Evolutionary conservation across 2,797 vertebrate genomes (phyloP).

Genomic region (Alosa sapidissima): DNA sequence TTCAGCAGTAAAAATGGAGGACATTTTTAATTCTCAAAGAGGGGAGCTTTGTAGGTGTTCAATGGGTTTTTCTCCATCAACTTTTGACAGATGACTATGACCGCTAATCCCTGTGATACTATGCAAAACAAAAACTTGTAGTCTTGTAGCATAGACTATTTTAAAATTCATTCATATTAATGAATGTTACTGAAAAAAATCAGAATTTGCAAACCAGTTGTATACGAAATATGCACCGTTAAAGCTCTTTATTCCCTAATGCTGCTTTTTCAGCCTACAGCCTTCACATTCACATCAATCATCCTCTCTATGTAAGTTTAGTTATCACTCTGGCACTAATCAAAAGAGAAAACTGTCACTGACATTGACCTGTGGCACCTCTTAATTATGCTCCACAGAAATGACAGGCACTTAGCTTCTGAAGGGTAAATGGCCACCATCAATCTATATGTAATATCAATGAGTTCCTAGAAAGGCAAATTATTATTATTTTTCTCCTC

Average conservation of each 20-base stretch:
- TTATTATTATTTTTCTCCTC: conserved; percentile 64
- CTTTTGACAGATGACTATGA: neutral
- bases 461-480: conserved; percentile 86
- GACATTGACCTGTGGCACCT: conserved; percentile 88
- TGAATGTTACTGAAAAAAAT: too few species aligned
- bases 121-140: neutral
- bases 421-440: conserved; percentile 87
- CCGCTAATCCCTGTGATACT: neutral
- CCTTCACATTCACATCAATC: conserved; percentile 75
- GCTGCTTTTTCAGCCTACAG: conserved; percentile 2
- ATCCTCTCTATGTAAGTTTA: conserved; percentile 81
- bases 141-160: too few species aligned
- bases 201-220: too few species aligned
- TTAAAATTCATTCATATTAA: too few species aligned
- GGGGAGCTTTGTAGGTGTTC: too few species aligned
- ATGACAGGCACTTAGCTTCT: conserved; percentile 92
- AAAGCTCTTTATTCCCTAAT: neutral
- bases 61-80: too few species aligned
- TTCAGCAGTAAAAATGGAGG: neutral
- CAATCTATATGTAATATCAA: conserved; percentile 90
- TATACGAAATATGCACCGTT: too few species aligned
- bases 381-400: conserved; percentile 89
- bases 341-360: conserved; percentile 90
- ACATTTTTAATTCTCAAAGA: neutral
- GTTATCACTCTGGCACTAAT: conserved; percentile 92